Evolutionary conservation across 1,140 invertebrate species (phyloP).

Genomic region (Venturia canescens): DNA sequence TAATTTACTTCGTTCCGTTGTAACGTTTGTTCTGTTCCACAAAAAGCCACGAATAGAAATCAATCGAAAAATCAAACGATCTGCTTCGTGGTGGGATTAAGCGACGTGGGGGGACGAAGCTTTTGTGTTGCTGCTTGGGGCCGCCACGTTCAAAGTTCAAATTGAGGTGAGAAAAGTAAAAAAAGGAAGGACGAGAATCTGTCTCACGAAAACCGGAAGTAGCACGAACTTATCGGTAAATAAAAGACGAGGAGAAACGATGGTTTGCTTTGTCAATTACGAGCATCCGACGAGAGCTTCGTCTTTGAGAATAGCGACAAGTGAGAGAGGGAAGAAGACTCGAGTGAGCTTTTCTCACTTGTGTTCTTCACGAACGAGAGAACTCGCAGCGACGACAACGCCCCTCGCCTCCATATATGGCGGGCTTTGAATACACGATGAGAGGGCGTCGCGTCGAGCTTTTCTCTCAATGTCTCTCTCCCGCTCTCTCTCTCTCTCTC

Average conservation of each 20-base stretch:
- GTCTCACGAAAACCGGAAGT: too few relatives aligned
- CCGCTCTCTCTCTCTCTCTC: neutral
- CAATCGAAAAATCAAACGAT: too few relatives aligned
- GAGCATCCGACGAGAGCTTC: neutral
- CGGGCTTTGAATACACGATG: constrained; percentile 53
- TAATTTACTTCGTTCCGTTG: too few relatives aligned
- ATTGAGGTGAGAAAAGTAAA: neutral
- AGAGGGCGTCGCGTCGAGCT: constrained; percentile 63
- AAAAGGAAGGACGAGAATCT: neutral
- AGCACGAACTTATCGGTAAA: too few relatives aligned
- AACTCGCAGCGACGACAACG: constrained; percentile 33
- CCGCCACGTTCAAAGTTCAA: too few relatives aligned
- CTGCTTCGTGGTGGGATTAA: too few relatives aligned
- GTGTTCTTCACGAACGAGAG: constrained; percentile 9
- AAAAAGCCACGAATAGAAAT: too few relatives aligned
- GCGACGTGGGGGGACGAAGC: too few relatives aligned
- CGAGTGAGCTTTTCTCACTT: neutral
- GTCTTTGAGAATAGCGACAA: too few relatives aligned
- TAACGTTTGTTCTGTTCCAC: too few relatives aligned
- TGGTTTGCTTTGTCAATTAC: neutral
- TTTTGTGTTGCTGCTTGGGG: too few relatives aligned
- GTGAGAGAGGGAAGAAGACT: neutral
- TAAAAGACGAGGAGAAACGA: too few relatives aligned
- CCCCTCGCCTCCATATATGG: constrained; percentile 71
- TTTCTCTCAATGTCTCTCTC: constrained; percentile 10